A percentile compares a stretch with the other conserved stretches of the same genome.
Conservation (phyloP, 2,888 invertebrate species). For the Parnassius smintheus region DNA sequence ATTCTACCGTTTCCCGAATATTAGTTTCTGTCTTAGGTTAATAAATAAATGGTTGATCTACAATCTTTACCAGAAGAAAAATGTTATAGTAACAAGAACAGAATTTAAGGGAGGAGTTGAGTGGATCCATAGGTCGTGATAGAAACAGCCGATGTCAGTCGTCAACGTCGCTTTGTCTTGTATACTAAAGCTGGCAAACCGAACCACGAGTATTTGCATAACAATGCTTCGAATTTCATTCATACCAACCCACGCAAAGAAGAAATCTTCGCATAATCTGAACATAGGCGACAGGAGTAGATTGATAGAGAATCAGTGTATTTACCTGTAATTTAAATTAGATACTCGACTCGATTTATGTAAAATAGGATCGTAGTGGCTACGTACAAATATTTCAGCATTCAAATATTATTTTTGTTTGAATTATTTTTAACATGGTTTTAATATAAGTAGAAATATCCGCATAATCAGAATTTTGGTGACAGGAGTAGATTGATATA, state of each 20-base stretch:
- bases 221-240: constrained; percentile 74
- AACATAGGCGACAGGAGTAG: constrained; percentile 27
- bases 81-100: constrained; percentile 42
- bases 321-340: too few relatives aligned
- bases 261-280: constrained; percentile 39
- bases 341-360: neutral
- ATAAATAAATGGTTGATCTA: too few relatives aligned
- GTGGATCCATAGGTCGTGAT: constrained; percentile 64
- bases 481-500: too few relatives aligned
- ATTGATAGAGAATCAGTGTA: constrained; percentile 5
- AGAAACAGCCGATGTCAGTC: constrained; percentile 68
- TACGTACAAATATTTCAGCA: too few relatives aligned
- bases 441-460: too few relatives aligned
- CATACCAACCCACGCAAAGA: constrained; percentile 45
- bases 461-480: too few relatives aligned
- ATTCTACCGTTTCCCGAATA: too few relatives aligned
- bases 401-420: too few relatives aligned
- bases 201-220: constrained; percentile 75
- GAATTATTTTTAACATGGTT: too few relatives aligned
- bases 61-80: constrained; percentile 13
- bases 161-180: constrained; percentile 78
- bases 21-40: too few relatives aligned
- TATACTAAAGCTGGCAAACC: constrained; percentile 69
- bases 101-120: constrained; percentile 48
- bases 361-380: constrained; percentile 5